phyloP scores from a whole-genome alignment of 2,797 vertebrate genomes.

The Phrynocephalus vlangalii region DNA sequence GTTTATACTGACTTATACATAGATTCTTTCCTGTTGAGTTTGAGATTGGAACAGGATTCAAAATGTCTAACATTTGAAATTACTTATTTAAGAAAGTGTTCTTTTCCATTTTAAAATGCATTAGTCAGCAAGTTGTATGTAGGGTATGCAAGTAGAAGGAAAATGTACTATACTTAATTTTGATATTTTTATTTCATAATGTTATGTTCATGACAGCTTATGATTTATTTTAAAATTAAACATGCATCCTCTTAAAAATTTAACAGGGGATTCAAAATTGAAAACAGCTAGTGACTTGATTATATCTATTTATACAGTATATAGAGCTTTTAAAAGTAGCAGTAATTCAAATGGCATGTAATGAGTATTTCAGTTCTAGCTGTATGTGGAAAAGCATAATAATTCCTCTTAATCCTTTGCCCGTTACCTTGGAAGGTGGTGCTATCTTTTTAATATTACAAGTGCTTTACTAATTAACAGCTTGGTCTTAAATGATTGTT shows the following conservation, averaged over 20 bases:
- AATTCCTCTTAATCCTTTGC: conserved; percentile 59
- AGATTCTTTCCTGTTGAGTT: conserved; percentile 65
- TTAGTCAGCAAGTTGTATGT: conserved; percentile 65
- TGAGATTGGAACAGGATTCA: conserved; percentile 48
- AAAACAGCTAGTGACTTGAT: conserved; percentile 71
- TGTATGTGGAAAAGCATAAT: conserved; percentile 69
- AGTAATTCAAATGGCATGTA: conserved; percentile 72
- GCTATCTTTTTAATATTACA: conserved; percentile 68
- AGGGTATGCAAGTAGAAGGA: conserved; percentile 71
- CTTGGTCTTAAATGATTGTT: conserved; percentile 52
- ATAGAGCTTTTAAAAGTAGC: conserved; percentile 46
- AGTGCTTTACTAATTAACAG: conserved; percentile 63
- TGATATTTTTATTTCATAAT: conserved; percentile 68
- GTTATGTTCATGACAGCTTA: conserved; percentile 65
- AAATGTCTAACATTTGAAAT: conserved; percentile 67
- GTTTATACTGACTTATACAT: conserved; percentile 67
- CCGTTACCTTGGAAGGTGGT: conserved; percentile 71
- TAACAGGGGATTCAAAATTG: conserved; percentile 69
- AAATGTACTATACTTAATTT: conserved; percentile 64
- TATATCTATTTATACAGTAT: conserved; percentile 71
- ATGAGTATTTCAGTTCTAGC: conserved; percentile 62
- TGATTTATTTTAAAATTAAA: conserved; percentile 76
- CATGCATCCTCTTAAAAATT: conserved; percentile 76
- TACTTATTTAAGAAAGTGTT: conserved; percentile 58
- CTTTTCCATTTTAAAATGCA: conserved; percentile 68